Base-by-base conservation (phyloP, 2,888 invertebrate genomes). In the Drosophila bunnanda region DNA sequence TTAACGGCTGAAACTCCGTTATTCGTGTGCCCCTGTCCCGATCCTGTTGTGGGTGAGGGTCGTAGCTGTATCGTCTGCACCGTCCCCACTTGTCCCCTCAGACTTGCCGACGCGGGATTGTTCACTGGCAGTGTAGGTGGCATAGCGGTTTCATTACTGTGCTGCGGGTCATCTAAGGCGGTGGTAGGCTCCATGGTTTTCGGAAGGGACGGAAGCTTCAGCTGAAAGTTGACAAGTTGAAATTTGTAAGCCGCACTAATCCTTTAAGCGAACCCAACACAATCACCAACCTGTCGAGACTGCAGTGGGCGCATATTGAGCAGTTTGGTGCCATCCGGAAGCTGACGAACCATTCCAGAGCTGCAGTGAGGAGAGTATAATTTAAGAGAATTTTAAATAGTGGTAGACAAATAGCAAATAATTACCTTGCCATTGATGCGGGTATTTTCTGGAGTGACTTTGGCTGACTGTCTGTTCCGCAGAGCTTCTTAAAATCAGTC, bases 401-500 rank as follows among this genome's bases (percentile, higher is more conserved):
- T 10, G 3, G 10, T 6, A 1, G 6, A 13, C 1, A 20, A 43
- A 22, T 4, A 10, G 13, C n/a, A 10, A 32, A 32, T 4, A 13
- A 69, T 76, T 75, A 89, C 92, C 89, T 91, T 44, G 89, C 88
- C 52, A 90, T 64, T 0, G 91, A 82, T 28, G 85, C 77, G 9
- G 90, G 89, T 70, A 91, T 81, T 77, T 91, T 92, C 44, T 90
- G 90, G 54, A 92, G 61, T 4, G 88, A 79, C 75, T 91, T 91
- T 15, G 90, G 62, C 60, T 88, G 86, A 48, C 89, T 85, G 59
- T 85, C 77, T 10, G 58, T 75, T 6, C 90, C 90, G 70, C 91
- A 92, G 5, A 92, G 89, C 67, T 91, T 91, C 66, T 91, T 92
- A 54, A 92, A 92, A 66, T 91, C 91, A 46, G 91, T 91, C 53